Evolutionary conservation across 2,888 invertebrate species (phyloP).

Genomic region (Homarus gammarus): DNA sequence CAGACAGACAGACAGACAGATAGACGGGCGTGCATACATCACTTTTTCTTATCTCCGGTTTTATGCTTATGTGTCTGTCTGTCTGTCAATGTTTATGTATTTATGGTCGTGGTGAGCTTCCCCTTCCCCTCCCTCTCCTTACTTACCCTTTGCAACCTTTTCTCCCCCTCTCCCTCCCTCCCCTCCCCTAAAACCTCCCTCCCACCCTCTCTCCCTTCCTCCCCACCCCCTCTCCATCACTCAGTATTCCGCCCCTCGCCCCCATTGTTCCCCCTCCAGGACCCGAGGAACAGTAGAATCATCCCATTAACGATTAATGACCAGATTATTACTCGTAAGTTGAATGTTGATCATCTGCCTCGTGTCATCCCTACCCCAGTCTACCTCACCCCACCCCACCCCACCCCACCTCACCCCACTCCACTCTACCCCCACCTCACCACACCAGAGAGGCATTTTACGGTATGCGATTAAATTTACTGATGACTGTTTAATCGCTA

Average conservation of each 20-base stretch:
- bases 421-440: background rate
- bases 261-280: background rate
- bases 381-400: too few species aligned
- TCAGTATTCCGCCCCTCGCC: background rate
- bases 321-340: background rate
- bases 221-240: background rate
- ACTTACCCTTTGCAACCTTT: too few species aligned
- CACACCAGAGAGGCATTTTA: background rate
- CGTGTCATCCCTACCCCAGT: background rate
- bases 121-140: too few species aligned
- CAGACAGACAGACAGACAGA: background rate
- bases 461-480: conserved; percentile 19
- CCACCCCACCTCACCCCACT: background rate
- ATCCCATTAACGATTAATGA: background rate
- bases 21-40: background rate
- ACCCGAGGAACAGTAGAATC: background rate
- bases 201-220: too few species aligned
- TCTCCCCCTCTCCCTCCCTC: too few species aligned
- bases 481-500: conserved; percentile 15
- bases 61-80: too few species aligned
- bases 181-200: too few species aligned
- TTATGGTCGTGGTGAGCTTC: too few species aligned
- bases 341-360: background rate
- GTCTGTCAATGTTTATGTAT: too few species aligned
- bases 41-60: too few species aligned